phyloP scores from a whole-genome alignment of 2,113 vertebrate species.

The Polyodon spathula region DNA sequence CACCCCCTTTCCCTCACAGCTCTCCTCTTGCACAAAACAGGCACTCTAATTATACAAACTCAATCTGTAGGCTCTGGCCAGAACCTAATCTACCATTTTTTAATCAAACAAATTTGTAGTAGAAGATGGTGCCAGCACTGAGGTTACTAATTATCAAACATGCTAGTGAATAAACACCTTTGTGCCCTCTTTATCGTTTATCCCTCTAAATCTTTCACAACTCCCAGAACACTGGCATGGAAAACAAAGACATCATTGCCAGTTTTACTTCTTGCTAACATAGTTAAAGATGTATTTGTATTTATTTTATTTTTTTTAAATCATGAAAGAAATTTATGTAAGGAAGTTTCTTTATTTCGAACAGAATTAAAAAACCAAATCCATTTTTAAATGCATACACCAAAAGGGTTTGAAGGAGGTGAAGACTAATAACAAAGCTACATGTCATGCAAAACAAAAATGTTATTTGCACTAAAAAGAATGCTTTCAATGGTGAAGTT shows the following conservation, averaged over 20 bases:
- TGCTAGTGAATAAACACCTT: slow-evolving; percentile 32
- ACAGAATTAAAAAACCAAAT: too few relatives aligned
- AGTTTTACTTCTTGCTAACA: neutral
- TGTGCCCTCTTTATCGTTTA: slow-evolving; percentile 16
- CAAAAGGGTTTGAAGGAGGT: too few relatives aligned
- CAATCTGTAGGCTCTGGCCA: slow-evolving; percentile 33
- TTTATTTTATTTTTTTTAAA: too few relatives aligned
- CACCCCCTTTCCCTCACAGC: slow-evolving; percentile 22
- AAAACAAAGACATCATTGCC: neutral
- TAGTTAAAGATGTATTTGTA: too few relatives aligned
- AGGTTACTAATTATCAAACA: slow-evolving; percentile 35
- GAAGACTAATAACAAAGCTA: too few relatives aligned
- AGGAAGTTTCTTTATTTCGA: too few relatives aligned
- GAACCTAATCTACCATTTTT: slow-evolving; percentile 47
- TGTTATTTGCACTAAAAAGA: too few relatives aligned
- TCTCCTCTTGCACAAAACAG: slow-evolving; percentile 26
- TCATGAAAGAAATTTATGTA: too few relatives aligned
- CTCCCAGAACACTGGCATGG: neutral
- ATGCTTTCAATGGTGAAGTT: too few relatives aligned
- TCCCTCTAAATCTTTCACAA: slow-evolving; percentile 14
- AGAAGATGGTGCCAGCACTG: slow-evolving; percentile 36
- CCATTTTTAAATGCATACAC: too few relatives aligned
- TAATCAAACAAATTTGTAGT: slow-evolving; percentile 45
- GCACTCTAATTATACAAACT: slow-evolving; percentile 48
- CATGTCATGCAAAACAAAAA: too few relatives aligned